These are phyloP conservation scores for Grapholita molesta DNA, from an alignment of 1,140 invertebrate species.

Conservation along the genomic window DNA sequence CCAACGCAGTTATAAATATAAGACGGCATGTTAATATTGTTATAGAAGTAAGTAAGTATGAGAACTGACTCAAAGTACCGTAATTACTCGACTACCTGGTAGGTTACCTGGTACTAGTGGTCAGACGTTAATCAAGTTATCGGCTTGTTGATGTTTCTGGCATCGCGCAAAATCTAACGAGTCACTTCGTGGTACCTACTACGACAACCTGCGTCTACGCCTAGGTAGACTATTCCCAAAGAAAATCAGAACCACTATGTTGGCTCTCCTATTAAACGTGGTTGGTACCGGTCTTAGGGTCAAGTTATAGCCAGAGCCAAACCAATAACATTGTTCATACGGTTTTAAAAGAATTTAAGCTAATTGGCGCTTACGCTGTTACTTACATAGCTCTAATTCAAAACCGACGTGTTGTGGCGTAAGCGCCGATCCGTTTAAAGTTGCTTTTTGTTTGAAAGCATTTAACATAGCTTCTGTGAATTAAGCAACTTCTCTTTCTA, in stretches of 20 bases:
- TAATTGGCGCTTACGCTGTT: neutral
- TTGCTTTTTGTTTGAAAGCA: neutral
- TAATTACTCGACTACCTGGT: no score
- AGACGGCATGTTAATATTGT: no score
- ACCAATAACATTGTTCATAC: neutral
- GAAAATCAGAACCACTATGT: neutral
- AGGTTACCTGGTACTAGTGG: neutral
- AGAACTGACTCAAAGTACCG: no score
- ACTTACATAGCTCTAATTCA: neutral
- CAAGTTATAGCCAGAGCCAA: neutral
- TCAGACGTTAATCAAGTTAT: conserved; percentile 39
- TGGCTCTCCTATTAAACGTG: neutral
- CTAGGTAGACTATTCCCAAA: neutral
- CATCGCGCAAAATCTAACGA: conserved; percentile 51
- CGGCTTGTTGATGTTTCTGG: conserved; percentile 32
- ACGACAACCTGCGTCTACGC: conserved; percentile 37
- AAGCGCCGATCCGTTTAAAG: neutral
- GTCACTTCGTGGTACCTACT: conserved; percentile 41
- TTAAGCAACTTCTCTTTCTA: conserved; percentile 34
- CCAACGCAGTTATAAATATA: no score
- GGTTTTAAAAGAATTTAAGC: neutral
- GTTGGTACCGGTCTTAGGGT: neutral
- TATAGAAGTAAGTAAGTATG: no score
- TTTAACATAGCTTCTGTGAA: neutral
- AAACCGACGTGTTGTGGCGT: neutral